Evolutionary conservation across 2,797 vertebrate species (phyloP), one percentile per base, ranked within the genome.

Genomic region (Lutjanus argentimaculatus): DNA sequence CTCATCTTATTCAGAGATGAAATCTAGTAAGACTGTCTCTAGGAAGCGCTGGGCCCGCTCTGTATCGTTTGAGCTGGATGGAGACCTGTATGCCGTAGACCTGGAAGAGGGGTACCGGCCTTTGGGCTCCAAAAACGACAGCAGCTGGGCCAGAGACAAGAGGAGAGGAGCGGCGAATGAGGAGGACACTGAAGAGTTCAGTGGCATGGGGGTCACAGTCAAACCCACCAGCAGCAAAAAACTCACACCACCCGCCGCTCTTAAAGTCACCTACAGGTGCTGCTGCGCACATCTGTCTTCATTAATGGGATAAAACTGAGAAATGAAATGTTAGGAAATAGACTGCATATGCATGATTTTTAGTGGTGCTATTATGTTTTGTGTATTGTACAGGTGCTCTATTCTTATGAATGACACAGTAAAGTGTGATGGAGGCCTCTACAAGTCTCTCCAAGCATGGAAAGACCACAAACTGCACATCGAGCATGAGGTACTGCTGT

Each of bases 381-480:
- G 15, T 83, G 61, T 77, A 62, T 57, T 22, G 65, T 84, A 21
- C 92, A 99, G 98, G 89, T 99, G 98, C 91, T 98, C 97, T 46
- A 99, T 99, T 89, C 94, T 99, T 19, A 97, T 97, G 93, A 99
- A 99, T 0, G 96, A 98, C 85, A 97, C 97, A 0, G 96, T 99
- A 14, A 97, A 96, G 77, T 99, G 97, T 73, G 97, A 99, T 82
- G 95, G 95, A 51, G 97, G 97, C 75, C 94, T 99, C 56, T 99
- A 99, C 91, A 97, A 96, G 83, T 99, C 97, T 62, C 95, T 99
- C 68, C 97, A 97, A 89, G 97, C 97, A 6, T 99, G 97, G 98
- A 99, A 98, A 86, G 99, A 99, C 89, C 99, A 99, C 93, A 99
- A 99, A 85, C 94, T 99, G 62, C 98, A 99, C 89, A 98, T 99